phyloP scores from a whole-genome alignment of 2,797 vertebrate genomes.

The Nasua narica region DNA sequence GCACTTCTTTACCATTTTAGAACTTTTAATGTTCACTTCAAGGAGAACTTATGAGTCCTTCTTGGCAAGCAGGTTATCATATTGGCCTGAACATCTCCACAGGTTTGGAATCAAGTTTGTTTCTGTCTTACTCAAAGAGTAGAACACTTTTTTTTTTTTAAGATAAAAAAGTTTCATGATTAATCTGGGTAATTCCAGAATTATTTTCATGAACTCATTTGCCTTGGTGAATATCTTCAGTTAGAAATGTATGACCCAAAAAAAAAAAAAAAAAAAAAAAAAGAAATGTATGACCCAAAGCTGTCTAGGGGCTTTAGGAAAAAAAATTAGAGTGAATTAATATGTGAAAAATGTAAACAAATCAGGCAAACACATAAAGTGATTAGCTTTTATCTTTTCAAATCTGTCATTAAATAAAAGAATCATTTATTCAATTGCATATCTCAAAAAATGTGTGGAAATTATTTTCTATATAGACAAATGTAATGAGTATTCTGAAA shows the following conservation, averaged over 20 bases:
- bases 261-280: too few species aligned
- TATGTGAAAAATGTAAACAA: neutral
- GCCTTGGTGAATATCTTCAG: neutral
- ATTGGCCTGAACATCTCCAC: neutral
- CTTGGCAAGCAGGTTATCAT: neutral
- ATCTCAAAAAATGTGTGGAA: neutral
- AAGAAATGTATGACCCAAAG: neutral
- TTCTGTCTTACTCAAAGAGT: neutral
- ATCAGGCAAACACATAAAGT: neutral
- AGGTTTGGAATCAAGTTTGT: neutral
- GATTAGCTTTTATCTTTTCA: constrained; percentile 22
- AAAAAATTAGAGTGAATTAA: neutral
- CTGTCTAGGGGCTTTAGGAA: neutral
- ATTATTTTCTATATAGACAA: neutral
- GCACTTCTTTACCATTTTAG: neutral
- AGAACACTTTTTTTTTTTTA: neutral
- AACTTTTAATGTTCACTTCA: neutral
- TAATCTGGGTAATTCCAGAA: neutral
- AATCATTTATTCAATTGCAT: neutral
- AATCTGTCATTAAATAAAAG: neutral
- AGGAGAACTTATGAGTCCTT: neutral
- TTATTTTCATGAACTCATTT: constrained; percentile 16
- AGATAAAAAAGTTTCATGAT: neutral
- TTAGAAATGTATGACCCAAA: neutral
- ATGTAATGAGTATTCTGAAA: neutral